Base-by-base conservation (phyloP, 2,113 vertebrate genomes). In the Camelus dromedarius region DNA sequence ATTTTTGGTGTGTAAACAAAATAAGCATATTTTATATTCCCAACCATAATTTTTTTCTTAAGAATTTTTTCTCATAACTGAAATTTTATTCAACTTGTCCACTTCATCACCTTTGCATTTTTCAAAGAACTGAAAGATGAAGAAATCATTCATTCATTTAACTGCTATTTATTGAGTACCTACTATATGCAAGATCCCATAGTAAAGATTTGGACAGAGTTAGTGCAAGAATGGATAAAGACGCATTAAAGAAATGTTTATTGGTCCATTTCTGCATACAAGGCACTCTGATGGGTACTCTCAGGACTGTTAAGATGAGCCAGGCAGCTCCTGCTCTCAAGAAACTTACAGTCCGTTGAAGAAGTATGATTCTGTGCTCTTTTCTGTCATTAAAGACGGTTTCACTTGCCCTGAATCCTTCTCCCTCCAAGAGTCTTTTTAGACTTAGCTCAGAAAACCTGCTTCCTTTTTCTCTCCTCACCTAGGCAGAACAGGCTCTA, bases 151-250 rank as follows among this genome's bases (percentile, higher is more conserved):
- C 35, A 20, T 72, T 95, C 38, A 46, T 24, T 73, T 77, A 88
- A n/a, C 8, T 60, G 50, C 20, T 35, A 42, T 95, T 96, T 96
- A 95, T 76, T 92, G 95, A 96, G 69, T 26, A 85, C 20, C 70
- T 91, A 96, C 46, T 95, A 46, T 80, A 87, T 58, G n/a, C 20
- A 11, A n/a, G 52, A 24, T 70, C 6, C 28, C 30, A 1, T 81
- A 64, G 9, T 46, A 22, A 69, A 56, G 28, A 13, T n/a, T 66
- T 42, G 42, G 38, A 73, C 22, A 10, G 8, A 64, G 15, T 15
- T 48, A 22, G 48, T 28, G 15, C 24, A 76, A 6, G 24, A 67
- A 28, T 32, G 9, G 2, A 69, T 67, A 13, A 79, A 70, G 70
- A 16, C 8, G 20, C 24, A 0, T 18, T 84, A 19, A 24, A 64